These are phyloP conservation scores for Caenorhabditis macrosperma DNA, from an alignment of 2,888 invertebrate genomes.

Conservation along the genomic window DNA sequence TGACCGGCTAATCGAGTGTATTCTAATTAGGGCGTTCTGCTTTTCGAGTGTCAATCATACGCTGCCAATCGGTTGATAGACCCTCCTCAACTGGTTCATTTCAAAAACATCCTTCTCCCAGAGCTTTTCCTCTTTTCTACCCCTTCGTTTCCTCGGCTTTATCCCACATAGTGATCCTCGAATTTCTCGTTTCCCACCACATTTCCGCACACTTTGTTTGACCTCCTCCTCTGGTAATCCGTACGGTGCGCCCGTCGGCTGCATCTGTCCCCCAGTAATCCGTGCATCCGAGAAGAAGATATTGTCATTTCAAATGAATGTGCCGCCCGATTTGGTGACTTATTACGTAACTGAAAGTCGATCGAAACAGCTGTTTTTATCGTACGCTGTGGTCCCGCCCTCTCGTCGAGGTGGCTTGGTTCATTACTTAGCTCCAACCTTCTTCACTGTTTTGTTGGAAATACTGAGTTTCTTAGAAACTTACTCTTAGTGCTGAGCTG, in stretches of 20 bases:
- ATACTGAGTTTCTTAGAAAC: too few species aligned
- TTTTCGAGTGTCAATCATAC: conserved; percentile 32
- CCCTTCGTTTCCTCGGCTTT: background rate
- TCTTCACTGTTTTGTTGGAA: background rate
- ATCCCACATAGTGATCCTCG: too few species aligned
- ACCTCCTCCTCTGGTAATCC: conserved; percentile 39
- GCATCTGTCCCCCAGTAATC: conserved; percentile 8
- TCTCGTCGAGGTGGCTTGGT: background rate
- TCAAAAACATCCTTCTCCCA: background rate
- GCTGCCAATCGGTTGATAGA: conserved; percentile 3
- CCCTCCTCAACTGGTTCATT: conserved; percentile 28
- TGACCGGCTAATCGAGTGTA: conserved; percentile 8
- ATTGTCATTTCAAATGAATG: conserved; percentile 41
- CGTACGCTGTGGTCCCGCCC: conserved; percentile 14
- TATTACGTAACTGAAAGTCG: conserved; percentile 37
- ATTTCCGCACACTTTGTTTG: conserved; percentile 38
- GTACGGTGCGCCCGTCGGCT: conserved; percentile 21
- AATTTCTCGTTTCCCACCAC: conserved; percentile 24
- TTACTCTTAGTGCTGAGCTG: too few species aligned
- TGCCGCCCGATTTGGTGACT: conserved; percentile 45
- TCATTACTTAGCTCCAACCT: conserved; percentile 9
- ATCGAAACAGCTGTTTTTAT: conserved; percentile 38
- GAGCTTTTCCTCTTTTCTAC: background rate
- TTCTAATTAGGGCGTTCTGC: conserved; percentile 27
- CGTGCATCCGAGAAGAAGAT: background rate